These are phyloP conservation scores for Pilophorus perplexus DNA, from an alignment of 2,888 invertebrate species.

Conservation along the genomic window DNA sequence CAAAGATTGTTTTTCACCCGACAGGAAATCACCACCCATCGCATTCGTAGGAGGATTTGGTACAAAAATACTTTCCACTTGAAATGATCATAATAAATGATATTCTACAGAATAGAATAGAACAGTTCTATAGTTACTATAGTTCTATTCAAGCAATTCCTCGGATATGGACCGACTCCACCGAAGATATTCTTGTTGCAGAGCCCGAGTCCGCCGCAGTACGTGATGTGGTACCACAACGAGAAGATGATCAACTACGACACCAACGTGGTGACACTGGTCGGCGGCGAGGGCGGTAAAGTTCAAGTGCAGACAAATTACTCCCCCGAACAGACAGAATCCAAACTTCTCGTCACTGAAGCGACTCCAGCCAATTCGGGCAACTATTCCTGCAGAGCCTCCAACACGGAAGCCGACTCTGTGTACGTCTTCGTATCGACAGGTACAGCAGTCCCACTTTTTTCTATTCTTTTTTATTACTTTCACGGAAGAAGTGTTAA, in stretches of 20 bases:
- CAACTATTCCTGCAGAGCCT: constrained; percentile 52
- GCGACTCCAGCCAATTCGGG: constrained; percentile 53
- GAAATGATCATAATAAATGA: too few relatives aligned
- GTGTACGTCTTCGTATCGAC: constrained; percentile 52
- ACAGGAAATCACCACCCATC: too few relatives aligned
- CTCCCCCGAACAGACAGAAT: constrained; percentile 51
- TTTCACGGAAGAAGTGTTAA: background rate
- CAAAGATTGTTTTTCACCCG: too few relatives aligned
- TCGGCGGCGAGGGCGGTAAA: constrained; percentile 39
- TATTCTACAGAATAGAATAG: too few relatives aligned
- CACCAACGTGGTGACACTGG: background rate
- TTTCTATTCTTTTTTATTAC: background rate
- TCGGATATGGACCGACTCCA: too few relatives aligned
- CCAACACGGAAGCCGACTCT: constrained; percentile 52
- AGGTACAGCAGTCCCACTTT: too few relatives aligned
- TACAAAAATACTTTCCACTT: too few relatives aligned
- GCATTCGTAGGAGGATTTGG: too few relatives aligned
- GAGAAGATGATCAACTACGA: constrained; percentile 55
- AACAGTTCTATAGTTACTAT: too few relatives aligned
- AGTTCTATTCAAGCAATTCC: too few relatives aligned
- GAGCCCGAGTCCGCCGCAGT: constrained; percentile 54
- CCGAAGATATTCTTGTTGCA: too few relatives aligned
- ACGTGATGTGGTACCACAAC: constrained; percentile 56
- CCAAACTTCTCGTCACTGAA: constrained; percentile 52
- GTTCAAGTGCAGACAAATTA: constrained; percentile 51